phyloP scores from a whole-genome alignment of 2,113 vertebrate genomes.

The Heloderma charlesbogerti region DNA sequence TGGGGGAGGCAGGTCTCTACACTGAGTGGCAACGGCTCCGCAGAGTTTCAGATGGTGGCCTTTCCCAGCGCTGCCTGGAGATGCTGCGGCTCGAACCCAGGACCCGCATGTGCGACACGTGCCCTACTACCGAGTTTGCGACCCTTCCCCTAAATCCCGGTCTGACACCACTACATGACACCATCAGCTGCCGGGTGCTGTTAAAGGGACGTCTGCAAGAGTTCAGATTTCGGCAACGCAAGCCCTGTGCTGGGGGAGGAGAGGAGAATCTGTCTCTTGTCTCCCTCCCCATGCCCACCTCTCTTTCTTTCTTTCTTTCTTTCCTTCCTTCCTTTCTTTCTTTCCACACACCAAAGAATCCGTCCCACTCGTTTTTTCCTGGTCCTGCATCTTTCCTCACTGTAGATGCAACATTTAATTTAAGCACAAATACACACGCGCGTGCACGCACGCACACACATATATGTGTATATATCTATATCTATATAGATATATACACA shows the following conservation, averaged over 20 bases:
- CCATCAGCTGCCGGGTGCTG: too few species aligned
- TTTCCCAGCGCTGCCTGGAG: too few species aligned
- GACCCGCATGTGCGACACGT: background rate
- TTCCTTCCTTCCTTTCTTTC: too few species aligned
- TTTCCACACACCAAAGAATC: background rate
- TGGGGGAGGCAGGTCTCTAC: too few species aligned
- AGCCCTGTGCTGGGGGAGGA: background rate
- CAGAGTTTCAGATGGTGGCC: too few species aligned
- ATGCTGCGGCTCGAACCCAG: background rate
- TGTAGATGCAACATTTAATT: background rate
- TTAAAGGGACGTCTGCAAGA: background rate
- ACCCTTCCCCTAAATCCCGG: too few species aligned
- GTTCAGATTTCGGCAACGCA: background rate
- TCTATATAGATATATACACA: too few species aligned
- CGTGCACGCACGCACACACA: too few species aligned
- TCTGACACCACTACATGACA: too few species aligned
- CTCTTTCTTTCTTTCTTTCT: too few species aligned
- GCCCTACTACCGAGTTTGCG: background rate
- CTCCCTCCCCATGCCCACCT: background rate
- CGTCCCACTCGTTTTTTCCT: background rate
- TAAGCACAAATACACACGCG: background rate
- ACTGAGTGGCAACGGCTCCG: too few species aligned
- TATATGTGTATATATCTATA: too few species aligned
- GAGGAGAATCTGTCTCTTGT: background rate
- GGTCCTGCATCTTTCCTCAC: background rate